Conservation (phyloP, 2,888 invertebrate species). For the Monopis laevigella region DNA sequence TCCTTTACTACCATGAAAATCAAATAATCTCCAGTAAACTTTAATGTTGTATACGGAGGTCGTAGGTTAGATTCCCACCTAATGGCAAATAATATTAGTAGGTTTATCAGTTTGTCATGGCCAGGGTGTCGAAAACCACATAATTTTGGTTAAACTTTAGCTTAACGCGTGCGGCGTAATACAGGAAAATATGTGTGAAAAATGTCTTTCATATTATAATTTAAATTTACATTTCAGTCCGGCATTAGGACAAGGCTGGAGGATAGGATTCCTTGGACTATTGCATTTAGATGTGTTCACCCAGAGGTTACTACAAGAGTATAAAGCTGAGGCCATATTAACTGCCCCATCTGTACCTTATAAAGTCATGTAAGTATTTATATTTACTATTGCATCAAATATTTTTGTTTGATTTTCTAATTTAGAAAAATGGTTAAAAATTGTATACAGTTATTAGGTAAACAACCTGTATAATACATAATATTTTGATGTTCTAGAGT, state of each 20-base stretch:
- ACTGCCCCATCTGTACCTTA: slow-evolving; percentile 90
- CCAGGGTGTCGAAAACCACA: too few species aligned
- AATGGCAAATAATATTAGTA: too few species aligned
- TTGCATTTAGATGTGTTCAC: slow-evolving; percentile 90
- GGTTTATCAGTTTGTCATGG: too few species aligned
- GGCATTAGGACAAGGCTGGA: slow-evolving; percentile 89
- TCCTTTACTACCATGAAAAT: too few species aligned
- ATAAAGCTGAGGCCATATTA: slow-evolving; percentile 81
- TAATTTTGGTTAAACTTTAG: too few species aligned
- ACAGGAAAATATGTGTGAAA: too few species aligned
- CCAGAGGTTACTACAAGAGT: slow-evolving; percentile 86
- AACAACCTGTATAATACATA: background rate
- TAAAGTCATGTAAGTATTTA: slow-evolving; percentile 60
- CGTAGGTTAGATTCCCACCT: too few species aligned
- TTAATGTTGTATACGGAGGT: too few species aligned
- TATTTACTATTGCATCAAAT: too few species aligned
- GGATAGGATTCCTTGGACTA: slow-evolving; percentile 86
- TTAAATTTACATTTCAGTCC: slow-evolving; percentile 61
- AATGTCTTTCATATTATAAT: background rate
- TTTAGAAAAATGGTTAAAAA: background rate
- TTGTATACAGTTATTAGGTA: background rate
- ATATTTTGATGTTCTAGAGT: slow-evolving; percentile 57
- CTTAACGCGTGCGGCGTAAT: too few species aligned
- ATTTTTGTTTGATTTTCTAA: too few species aligned
- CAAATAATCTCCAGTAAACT: too few species aligned